Conservation (phyloP, 2,888 invertebrate genomes). For the Linnaemya vulpina region DNA sequence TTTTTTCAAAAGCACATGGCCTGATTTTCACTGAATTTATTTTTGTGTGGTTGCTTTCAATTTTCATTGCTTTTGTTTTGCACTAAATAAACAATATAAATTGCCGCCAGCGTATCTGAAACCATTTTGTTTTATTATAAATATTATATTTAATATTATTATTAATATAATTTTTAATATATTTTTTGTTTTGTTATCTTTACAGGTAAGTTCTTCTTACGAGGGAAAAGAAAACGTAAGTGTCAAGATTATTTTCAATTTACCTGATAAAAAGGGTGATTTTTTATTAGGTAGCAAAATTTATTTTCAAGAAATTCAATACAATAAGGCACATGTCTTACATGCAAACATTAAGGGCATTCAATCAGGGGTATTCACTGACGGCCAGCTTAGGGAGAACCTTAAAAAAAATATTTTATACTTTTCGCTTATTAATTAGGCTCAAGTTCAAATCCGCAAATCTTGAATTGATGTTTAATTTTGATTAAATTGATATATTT, state of each 20-base stretch:
- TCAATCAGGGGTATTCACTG: no score
- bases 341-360: no score
- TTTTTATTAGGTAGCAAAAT: no score
- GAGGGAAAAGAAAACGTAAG: slow-evolving; percentile 72
- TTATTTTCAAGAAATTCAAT: no score
- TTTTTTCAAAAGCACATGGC: slow-evolving; percentile 67
- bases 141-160: slow-evolving; percentile 24
- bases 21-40: slow-evolving; percentile 41
- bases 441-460: no score
- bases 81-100: slow-evolving; percentile 54
- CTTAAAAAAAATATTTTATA: no score
- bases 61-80: slow-evolving; percentile 15
- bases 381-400: no score
- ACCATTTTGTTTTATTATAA: slow-evolving; percentile 24
- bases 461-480: no score
- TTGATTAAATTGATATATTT: no score
- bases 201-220: slow-evolving; percentile 71
- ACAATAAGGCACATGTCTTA: no score
- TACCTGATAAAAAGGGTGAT: no score
- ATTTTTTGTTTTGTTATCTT: slow-evolving; percentile 10
- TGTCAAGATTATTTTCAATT: slow-evolving; percentile 4
- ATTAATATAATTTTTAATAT: background rate
- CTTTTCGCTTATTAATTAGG: no score
- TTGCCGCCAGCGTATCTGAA: slow-evolving; percentile 42
- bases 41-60: background rate